phyloP scores from a whole-genome alignment of 53 echinoderm and acorn worm genomes.

The Hippasteria phrygiana region DNA sequence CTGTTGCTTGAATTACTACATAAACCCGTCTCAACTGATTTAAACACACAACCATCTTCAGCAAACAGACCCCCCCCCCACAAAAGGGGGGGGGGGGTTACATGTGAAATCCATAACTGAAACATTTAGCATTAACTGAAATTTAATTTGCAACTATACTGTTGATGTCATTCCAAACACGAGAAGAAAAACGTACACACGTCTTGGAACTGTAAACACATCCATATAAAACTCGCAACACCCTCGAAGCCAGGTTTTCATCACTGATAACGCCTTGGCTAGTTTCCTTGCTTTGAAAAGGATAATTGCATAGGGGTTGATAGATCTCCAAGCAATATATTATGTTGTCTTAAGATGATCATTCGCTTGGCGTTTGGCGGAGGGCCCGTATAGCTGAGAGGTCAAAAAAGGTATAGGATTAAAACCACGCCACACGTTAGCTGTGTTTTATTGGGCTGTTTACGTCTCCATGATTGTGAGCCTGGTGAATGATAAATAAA shows the following conservation, averaged over 20 bases:
- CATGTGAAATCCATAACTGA: too few species aligned
- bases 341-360: not conserved
- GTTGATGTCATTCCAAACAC: not conserved
- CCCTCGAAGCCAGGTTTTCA: not conserved
- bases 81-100: too few species aligned
- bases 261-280: not conserved
- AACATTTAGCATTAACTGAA: not conserved
- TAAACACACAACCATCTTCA: too few species aligned
- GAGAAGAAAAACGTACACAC: not conserved
- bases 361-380: not conserved
- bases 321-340: slow-evolving; percentile 1
- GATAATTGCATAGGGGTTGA: slow-evolving; percentile 1
- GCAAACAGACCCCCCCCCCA: too few species aligned
- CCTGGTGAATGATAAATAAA: not conserved
- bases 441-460: not conserved
- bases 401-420: not conserved
- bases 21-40: too few species aligned
- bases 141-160: not conserved
- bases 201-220: not conserved
- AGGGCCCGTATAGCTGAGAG: not conserved
- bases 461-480: not conserved
- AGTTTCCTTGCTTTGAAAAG: not conserved
- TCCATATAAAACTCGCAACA: not conserved
- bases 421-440: not conserved
- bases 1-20: too few species aligned